A percentile compares a stretch with the other conserved stretches of the same genome.
phyloP scores from a whole-genome alignment of 2,888 invertebrate species.

The Merodon equestris region DNA sequence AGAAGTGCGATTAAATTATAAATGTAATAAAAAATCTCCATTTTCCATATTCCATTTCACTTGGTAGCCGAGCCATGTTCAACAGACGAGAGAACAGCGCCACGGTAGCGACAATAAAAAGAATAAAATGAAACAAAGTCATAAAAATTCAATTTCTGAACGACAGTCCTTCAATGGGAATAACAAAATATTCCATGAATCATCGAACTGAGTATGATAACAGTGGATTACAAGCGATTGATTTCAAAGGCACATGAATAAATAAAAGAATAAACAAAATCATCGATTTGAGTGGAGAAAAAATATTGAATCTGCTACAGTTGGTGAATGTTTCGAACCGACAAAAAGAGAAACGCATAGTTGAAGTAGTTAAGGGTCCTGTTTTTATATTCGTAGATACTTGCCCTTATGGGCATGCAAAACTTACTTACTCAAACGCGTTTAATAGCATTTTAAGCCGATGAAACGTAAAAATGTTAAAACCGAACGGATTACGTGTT shows the following conservation, averaged over 20 bases:
- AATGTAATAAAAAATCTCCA: too few relatives aligned
- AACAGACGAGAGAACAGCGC: too few relatives aligned
- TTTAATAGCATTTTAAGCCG: not conserved
- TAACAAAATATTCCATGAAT: not conserved
- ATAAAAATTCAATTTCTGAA: too few relatives aligned
- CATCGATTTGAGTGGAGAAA: not conserved
- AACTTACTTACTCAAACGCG: not conserved
- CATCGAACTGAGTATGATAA: not conserved
- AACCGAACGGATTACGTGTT: not conserved
- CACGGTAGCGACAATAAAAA: too few relatives aligned
- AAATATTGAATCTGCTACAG: not conserved
- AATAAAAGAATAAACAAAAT: conserved; percentile 1
- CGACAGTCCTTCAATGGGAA: not conserved
- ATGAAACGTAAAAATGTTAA: too few relatives aligned
- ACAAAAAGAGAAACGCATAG: not conserved
- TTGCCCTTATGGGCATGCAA: not conserved
- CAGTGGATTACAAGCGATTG: not conserved
- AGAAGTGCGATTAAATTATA: too few relatives aligned
- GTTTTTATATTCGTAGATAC: too few relatives aligned
- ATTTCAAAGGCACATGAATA: conserved; percentile 1
- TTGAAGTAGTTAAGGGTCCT: not conserved
- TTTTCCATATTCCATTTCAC: too few relatives aligned
- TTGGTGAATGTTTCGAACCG: conserved; percentile 1
- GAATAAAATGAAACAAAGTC: too few relatives aligned
- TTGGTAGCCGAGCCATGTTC: too few relatives aligned